Base-by-base conservation (phyloP, 2,113 vertebrate species). In the Hydrolagus affinis region DNA sequence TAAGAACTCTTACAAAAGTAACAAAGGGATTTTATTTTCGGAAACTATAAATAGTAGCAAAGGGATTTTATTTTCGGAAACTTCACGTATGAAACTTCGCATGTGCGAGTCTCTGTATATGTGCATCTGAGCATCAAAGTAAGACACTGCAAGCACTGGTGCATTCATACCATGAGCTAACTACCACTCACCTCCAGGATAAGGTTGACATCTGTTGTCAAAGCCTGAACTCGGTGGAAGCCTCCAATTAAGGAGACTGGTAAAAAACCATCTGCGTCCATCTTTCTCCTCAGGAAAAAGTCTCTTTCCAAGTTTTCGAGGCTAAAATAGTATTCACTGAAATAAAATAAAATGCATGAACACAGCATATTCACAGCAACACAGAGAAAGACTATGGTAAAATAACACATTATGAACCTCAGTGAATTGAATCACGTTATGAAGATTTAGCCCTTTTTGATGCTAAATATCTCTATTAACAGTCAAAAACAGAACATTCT, bases 271-370 rank as follows among this genome's bases (percentile, higher is more conserved):
- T 95, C 96, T 0, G 94, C 89, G 86, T 99, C 97, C 98, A 99
- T 99, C 91, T 98, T 99, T 88, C 95, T 93, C 72, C 98, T 92
- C 88, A 99, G 91, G 93, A 98, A 98, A 88, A 99, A 97, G 88
- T 99, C 98, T 60, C 97, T 90, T 90, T 99, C 95, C 92, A 99
- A 90, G 89, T 99, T 99, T 90, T 98, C 97, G 88, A 97, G 92
- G 0, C 98, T 99, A 92, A 99, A 99, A 94, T 99, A 99, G 89
- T 99, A 99, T 32, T 99, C 98, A 77, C 98, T 99, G 86, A 4
- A 85, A 0, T 57, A 32, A 89, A 32, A 68, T 32, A 57, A 9
- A 88, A 69, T 0, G 3, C 0, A 0, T 30, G 60, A 30, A 0
- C 25, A 66, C 25, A 15, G 21, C 56, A 28, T 25, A 56, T 11